Conservation (phyloP, 2,888 invertebrate species). For the Drosophila sordidapex region DNA sequence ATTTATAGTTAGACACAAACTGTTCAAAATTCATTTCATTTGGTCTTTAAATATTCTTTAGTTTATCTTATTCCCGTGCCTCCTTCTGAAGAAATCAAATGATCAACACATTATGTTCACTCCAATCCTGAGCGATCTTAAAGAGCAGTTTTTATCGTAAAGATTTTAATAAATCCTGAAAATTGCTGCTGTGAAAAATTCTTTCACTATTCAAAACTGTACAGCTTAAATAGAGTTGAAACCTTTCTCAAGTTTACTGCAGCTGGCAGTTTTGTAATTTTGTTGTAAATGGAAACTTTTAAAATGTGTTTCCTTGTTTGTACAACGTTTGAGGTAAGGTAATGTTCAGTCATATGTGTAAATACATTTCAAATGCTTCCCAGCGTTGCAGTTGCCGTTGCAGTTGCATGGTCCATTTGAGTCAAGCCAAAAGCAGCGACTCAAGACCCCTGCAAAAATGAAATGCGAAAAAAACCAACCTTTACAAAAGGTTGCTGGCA, state of each 20-base stretch:
- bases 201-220: neutral
- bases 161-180: neutral
- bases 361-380: constrained; percentile 67
- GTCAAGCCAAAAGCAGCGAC: constrained; percentile 40
- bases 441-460: constrained; percentile 29
- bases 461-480: constrained; percentile 19
- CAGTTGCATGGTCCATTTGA: constrained; percentile 72
- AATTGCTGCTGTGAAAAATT: neutral
- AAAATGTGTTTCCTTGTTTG: constrained; percentile 39
- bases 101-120: neutral
- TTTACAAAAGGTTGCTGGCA: constrained; percentile 41
- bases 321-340: constrained; percentile 13
- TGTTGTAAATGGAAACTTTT: constrained; percentile 1
- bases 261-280: neutral
- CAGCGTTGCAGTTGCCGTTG: constrained; percentile 51
- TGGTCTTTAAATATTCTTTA: neutral
- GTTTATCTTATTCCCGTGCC: neutral
- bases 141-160: neutral
- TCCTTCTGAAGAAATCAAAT: too few species aligned
- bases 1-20: neutral
- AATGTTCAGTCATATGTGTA: constrained; percentile 57
- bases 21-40: neutral
- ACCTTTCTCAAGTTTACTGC: neutral
- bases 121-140: neutral
- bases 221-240: neutral